Evolutionary conservation across 2,113 vertebrate species (phyloP).

Genomic region (Psettodes erumei): DNA sequence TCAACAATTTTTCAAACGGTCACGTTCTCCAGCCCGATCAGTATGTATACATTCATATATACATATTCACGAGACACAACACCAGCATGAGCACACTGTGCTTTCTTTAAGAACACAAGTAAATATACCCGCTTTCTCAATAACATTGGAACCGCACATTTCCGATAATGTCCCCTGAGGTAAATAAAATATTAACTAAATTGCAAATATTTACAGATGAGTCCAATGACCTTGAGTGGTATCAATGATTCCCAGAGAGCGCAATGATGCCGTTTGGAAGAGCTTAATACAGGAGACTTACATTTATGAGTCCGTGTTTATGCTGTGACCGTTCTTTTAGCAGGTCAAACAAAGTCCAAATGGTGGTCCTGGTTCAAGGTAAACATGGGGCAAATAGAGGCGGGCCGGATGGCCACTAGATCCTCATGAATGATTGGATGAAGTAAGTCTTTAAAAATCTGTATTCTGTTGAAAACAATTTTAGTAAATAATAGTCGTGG

Average conservation of each 20-base stretch:
- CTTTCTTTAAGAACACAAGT: neutral
- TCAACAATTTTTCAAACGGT: neutral
- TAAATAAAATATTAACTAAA: constrained; percentile 70
- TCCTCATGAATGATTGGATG: constrained; percentile 73
- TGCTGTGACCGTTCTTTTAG: constrained; percentile 4
- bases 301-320: neutral
- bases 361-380: constrained; percentile 3
- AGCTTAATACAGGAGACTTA: neutral
- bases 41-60: neutral
- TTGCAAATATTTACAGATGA: constrained; percentile 67
- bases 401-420: constrained; percentile 46
- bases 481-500: constrained; percentile 27
- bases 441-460: constrained; percentile 64
- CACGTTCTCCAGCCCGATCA: rapidly evolving
- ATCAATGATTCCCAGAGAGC: neutral
- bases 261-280: neutral
- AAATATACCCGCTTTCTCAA: neutral
- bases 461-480: constrained; percentile 3
- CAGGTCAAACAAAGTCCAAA: constrained; percentile 68
- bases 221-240: constrained; percentile 7
- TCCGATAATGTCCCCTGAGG: neutral
- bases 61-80: neutral
- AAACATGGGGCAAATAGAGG: constrained; percentile 57
- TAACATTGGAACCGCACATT: neutral
- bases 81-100: neutral